These are phyloP conservation scores for Lasiurus borealis DNA, from an alignment of 2,113 vertebrate species.

Conservation along the genomic window DNA sequence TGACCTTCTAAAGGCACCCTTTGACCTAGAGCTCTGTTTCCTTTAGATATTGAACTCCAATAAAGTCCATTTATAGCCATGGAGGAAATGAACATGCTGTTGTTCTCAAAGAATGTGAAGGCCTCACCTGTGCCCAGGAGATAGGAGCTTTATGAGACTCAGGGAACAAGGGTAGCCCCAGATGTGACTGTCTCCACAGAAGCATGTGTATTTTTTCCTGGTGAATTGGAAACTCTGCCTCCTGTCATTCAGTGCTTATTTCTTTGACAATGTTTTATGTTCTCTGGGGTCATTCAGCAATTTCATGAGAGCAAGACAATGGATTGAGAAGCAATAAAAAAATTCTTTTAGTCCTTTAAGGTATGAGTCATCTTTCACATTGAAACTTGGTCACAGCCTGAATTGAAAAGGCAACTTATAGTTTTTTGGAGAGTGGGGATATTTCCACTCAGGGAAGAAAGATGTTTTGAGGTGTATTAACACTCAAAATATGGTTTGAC, in stretches of 20 bases:
- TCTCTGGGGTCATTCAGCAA: conserved; percentile 15
- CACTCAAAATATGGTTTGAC: background rate
- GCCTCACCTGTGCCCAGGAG: conserved; percentile 68
- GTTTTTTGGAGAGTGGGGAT: background rate
- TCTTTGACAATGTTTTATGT: conserved; percentile 21
- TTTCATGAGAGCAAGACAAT: conserved; percentile 71
- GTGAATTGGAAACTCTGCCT: background rate
- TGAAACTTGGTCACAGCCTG: conserved; percentile 7
- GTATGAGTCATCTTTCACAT: conserved; percentile 60
- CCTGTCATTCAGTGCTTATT: background rate
- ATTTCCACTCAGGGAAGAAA: conserved; percentile 34
- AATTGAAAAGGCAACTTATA: background rate
- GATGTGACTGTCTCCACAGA: conserved; percentile 44
- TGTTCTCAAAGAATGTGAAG: conserved; percentile 68
- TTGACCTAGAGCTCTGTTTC: conserved; percentile 75
- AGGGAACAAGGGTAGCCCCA: background rate
- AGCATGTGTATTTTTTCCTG: conserved; percentile 46
- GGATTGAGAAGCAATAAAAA: conserved; percentile 57
- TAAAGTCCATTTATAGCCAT: conserved; percentile 71
- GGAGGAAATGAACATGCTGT: conserved; percentile 67
- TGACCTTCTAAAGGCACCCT: conserved; percentile 19
- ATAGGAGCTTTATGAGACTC: conserved; percentile 77
- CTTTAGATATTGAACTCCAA: conserved; percentile 77
- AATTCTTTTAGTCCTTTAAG: conserved; percentile 27
- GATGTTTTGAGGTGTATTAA: background rate